phyloP scores from a whole-genome alignment of 2,113 vertebrate species.

The Baryphthengus martii region DNA sequence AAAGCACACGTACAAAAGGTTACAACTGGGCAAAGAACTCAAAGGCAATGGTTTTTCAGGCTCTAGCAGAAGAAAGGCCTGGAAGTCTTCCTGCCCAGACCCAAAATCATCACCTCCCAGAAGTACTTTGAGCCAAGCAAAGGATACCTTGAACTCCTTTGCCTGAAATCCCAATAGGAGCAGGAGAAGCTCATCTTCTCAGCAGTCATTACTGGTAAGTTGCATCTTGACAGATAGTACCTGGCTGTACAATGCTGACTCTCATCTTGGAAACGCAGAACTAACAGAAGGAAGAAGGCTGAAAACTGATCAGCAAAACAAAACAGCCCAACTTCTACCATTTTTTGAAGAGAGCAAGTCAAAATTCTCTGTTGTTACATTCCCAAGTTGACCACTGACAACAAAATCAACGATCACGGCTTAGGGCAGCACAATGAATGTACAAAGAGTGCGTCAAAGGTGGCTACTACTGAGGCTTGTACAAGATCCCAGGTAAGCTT shows the following conservation, averaged over 20 bases:
- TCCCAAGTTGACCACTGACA: neutral
- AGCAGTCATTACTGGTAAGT: neutral
- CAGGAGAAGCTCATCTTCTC: neutral
- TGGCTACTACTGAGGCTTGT: neutral
- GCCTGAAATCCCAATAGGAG: neutral
- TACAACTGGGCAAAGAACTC: neutral
- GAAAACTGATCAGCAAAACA: neutral
- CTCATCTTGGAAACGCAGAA: neutral
- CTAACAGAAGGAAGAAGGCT: neutral
- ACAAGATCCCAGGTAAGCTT: neutral
- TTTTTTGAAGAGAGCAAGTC: neutral
- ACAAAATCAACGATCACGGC: neutral
- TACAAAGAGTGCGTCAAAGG: neutral
- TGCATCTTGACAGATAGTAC: neutral
- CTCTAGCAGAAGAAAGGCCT: neutral
- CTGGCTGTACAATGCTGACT: neutral
- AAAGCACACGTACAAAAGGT: neutral
- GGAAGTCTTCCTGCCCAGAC: neutral
- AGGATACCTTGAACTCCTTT: neutral
- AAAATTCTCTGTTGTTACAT: neutral
- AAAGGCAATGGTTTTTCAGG: neutral
- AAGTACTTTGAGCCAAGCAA: neutral
- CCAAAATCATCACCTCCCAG: neutral
- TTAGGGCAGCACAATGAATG: neutral
- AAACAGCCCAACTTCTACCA: neutral